Conservation (phyloP, 1,140 invertebrate species). For the Linepithema humile region DNA sequence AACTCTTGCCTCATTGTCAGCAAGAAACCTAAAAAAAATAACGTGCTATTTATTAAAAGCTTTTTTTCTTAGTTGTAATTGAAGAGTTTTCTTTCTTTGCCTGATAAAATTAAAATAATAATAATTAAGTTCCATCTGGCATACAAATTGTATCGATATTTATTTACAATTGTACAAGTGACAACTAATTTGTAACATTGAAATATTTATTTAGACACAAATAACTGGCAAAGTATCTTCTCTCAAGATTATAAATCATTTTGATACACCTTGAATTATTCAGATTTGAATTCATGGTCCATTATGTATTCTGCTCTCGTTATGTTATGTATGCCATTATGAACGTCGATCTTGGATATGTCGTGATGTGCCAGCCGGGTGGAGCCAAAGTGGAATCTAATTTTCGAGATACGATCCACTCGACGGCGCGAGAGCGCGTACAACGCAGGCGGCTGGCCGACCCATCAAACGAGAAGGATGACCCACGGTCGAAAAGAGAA, state of each 20-base stretch:
- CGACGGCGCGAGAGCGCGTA: neutral
- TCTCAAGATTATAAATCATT: constrained; percentile 31
- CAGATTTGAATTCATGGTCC: constrained; percentile 46
- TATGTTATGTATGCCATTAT: constrained; percentile 32
- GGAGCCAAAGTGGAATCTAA: constrained; percentile 49
- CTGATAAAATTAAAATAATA: too few relatives aligned
- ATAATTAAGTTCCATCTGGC: too few relatives aligned
- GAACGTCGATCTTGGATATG: constrained; percentile 26
- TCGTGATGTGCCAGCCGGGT: neutral
- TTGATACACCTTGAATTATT: constrained; percentile 50
- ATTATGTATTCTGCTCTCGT: constrained; percentile 33
- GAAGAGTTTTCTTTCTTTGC: too few relatives aligned
- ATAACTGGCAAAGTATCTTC: neutral
- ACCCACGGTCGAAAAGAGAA: constrained; percentile 28
- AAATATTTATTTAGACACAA: neutral
- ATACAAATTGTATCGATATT: neutral
- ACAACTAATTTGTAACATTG: neutral
- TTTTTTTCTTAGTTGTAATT: too few relatives aligned
- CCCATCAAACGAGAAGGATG: constrained; percentile 51
- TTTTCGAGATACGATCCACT: constrained; percentile 52
- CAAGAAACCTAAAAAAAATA: too few relatives aligned
- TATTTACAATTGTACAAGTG: neutral
- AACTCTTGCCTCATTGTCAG: too few relatives aligned
- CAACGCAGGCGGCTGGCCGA: constrained; percentile 32
- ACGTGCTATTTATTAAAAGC: too few relatives aligned